Evolutionary conservation across 1,140 invertebrate species (phyloP).

Genomic region (Drosophila carrolli): DNA sequence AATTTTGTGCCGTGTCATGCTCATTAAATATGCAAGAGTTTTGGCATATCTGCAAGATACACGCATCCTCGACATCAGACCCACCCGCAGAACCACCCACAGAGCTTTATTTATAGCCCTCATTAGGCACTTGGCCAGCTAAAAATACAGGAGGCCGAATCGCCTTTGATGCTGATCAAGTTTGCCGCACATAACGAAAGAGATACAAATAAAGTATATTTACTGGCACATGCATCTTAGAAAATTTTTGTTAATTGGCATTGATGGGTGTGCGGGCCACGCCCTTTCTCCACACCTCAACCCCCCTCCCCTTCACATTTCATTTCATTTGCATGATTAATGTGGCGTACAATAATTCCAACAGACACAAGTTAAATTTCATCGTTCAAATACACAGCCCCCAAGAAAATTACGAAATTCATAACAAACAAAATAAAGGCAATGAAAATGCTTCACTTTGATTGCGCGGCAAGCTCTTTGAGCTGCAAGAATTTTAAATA

Average conservation of each 20-base stretch:
- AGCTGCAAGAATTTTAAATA: conserved; percentile 31
- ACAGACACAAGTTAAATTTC: conserved; percentile 4
- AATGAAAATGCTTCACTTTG: conserved; percentile 27
- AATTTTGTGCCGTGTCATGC: conserved; percentile 29
- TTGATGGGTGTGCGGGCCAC: conserved; percentile 14
- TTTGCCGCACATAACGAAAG: conserved; percentile 30
- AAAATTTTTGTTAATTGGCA: conserved; percentile 59
- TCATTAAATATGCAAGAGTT: conserved; percentile 57
- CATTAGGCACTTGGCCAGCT: conserved; percentile 45
- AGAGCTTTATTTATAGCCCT: conserved; percentile 45
- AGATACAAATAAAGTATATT: conserved; percentile 36
- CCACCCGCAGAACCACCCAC: conserved; percentile 21
- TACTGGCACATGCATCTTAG: conserved; percentile 29
- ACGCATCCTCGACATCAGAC: conserved; percentile 11
- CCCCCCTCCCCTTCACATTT: conserved; percentile 15
- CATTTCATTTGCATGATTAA: conserved; percentile 29
- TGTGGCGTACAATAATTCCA: conserved; percentile 18
- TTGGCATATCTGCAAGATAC: conserved; percentile 35
- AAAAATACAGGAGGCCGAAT: conserved; percentile 45
- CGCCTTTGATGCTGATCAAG: conserved; percentile 46
- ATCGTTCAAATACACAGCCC: conserved; percentile 1
- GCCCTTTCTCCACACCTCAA: not conserved
- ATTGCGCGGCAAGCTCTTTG: conserved; percentile 33
- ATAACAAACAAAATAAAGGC: conserved; percentile 23
- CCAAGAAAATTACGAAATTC: conserved; percentile 30